phyloP scores from a whole-genome alignment of 2,888 invertebrate genomes.

The Plebejus argus region DNA sequence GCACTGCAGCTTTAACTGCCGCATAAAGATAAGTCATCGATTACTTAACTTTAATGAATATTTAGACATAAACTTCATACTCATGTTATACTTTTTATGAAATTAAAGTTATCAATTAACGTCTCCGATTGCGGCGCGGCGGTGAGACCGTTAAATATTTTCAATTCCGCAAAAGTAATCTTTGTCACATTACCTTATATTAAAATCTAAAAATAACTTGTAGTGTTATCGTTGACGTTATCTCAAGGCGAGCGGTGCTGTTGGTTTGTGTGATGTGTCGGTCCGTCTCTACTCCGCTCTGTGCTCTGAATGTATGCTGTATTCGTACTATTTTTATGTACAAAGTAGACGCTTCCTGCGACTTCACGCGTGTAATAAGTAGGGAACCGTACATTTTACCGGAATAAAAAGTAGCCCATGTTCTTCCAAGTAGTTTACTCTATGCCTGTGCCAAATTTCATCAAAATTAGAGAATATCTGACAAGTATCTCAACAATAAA shows the following conservation, averaged over 20 bases:
- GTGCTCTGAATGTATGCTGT: constrained; percentile 25
- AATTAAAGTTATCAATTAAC: background rate
- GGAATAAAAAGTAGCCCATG: background rate
- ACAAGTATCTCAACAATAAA: no score
- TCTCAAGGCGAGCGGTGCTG: constrained; percentile 69
- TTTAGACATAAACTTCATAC: no score
- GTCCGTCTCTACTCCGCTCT: constrained; percentile 38
- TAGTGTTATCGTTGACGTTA: constrained; percentile 75
- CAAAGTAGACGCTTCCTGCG: background rate
- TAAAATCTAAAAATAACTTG: constrained; percentile 71
- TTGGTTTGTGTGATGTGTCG: constrained; percentile 44
- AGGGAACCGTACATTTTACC: background rate
- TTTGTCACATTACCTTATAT: constrained; percentile 70
- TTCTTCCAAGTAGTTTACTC: background rate
- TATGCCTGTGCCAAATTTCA: background rate
- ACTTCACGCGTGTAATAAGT: background rate
- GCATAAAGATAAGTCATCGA: background rate
- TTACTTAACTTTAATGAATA: background rate
- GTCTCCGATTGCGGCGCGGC: background rate
- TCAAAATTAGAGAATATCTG: background rate
- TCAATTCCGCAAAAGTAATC: constrained; percentile 50
- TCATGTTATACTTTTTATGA: no score
- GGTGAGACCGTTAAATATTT: constrained; percentile 36
- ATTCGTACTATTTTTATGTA: background rate
- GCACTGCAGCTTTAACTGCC: background rate